Evolutionary conservation across 2,797 vertebrate species (phyloP).

Genomic region (Thalassophryne amazonica): DNA sequence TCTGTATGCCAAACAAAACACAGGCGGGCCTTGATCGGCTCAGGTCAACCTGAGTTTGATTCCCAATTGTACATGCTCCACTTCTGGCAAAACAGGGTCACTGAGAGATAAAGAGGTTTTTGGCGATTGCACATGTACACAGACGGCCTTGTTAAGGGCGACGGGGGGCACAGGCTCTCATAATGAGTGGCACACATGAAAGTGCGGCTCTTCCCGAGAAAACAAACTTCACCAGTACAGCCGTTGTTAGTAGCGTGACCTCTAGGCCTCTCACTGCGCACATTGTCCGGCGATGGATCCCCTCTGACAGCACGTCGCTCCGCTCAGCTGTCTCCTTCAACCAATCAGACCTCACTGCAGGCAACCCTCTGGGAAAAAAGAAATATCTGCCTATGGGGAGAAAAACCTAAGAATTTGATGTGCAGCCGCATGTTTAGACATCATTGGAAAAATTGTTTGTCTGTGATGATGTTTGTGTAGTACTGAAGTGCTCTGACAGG

Average conservation of each 20-base stretch:
- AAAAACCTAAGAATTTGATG: constrained; percentile 24
- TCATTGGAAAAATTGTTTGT: constrained; percentile 37
- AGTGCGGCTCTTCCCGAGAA: constrained; percentile 55
- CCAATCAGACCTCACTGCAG: constrained; percentile 34
- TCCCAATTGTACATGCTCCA: constrained; percentile 56
- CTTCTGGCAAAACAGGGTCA: constrained; percentile 61
- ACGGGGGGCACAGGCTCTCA: constrained; percentile 41
- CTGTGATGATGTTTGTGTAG: constrained; percentile 5
- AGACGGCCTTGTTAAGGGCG: constrained; percentile 50
- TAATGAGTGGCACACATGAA: constrained; percentile 75
- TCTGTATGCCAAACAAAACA: constrained; percentile 58
- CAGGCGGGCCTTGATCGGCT: constrained; percentile 28
- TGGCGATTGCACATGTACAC: constrained; percentile 18
- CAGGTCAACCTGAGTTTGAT: constrained; percentile 58
- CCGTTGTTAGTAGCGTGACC: constrained; percentile 70
- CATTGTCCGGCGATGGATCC: constrained; percentile 58
- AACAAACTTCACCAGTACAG: constrained; percentile 56
- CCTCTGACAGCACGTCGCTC: constrained; percentile 63
- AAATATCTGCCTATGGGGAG: constrained; percentile 4
- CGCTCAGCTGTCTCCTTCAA: constrained; percentile 23
- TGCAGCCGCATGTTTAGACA: constrained; percentile 31
- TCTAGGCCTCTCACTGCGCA: constrained; percentile 50
- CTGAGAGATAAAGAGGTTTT: constrained; percentile 25
- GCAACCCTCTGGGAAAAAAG: constrained; percentile 28
- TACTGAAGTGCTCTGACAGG: constrained; percentile 10